Evolutionary conservation across 2,113 vertebrate genomes (phyloP).

Genomic region (Condylura cristata): DNA sequence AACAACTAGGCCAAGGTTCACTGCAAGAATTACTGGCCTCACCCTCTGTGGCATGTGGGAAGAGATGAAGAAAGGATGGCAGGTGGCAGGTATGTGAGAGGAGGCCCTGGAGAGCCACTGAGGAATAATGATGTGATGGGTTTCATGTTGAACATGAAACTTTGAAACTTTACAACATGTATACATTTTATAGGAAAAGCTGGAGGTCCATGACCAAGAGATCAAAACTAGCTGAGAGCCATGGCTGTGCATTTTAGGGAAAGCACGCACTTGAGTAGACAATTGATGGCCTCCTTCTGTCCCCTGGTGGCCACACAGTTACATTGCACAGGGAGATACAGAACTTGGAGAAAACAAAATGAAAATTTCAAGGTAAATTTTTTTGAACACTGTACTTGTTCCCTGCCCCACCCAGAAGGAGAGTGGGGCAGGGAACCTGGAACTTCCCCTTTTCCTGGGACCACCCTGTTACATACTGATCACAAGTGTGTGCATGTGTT

Average conservation of each 20-base stretch:
- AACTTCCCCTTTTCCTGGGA: too few relatives aligned
- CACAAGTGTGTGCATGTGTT: background rate
- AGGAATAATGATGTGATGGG: background rate
- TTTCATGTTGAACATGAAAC: background rate
- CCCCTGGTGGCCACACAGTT: slow-evolving; percentile 61
- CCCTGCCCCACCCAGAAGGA: too few relatives aligned
- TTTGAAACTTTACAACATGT: background rate
- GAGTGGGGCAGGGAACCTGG: too few relatives aligned
- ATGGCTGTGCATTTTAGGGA: background rate
- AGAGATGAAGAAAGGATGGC: background rate
- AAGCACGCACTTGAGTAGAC: background rate
- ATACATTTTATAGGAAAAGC: background rate
- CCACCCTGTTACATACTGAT: too few relatives aligned
- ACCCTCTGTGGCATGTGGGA: background rate
- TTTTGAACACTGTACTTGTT: too few relatives aligned
- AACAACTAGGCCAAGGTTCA: background rate
- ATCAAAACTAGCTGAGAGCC: background rate
- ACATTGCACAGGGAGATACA: slow-evolving; percentile 28
- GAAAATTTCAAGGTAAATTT: background rate
- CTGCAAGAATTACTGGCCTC: background rate
- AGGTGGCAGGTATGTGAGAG: background rate
- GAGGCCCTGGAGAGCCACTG: background rate
- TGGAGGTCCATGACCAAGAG: background rate
- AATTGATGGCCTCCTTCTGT: slow-evolving; percentile 38
- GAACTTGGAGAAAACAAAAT: background rate